Evolutionary conservation across 2,113 vertebrate species (phyloP).

Genomic region (Zootoca vivipara): DNA sequence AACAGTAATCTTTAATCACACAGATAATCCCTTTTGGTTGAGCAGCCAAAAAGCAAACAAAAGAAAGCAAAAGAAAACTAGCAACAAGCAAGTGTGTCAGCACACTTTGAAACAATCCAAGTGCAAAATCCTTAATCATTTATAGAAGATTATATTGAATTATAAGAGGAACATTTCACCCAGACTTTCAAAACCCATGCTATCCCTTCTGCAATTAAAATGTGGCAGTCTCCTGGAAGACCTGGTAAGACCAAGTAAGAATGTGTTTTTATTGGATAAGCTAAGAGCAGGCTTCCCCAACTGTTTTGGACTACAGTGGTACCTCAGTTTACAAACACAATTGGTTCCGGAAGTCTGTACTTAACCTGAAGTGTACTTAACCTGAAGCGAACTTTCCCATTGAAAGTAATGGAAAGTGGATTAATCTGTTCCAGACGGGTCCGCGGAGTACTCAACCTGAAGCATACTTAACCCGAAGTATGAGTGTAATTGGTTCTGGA

Average conservation of each 20-base stretch:
- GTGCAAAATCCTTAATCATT: not conserved
- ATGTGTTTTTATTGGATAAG: not conserved
- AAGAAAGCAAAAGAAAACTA: not conserved
- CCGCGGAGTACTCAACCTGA: no score
- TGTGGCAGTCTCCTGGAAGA: not conserved
- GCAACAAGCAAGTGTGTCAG: not conserved
- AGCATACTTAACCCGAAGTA: no score
- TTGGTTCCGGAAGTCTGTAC: no score
- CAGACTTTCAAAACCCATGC: not conserved
- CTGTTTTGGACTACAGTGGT: not conserved
- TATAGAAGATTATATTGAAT: not conserved
- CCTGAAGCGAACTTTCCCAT: no score
- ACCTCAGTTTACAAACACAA: no score
- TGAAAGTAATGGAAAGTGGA: no score
- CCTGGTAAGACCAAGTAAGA: not conserved
- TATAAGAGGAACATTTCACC: not conserved
- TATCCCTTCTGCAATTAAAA: not conserved
- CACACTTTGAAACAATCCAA: not conserved
- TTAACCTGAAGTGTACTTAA: no score
- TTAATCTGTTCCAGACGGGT: no score
- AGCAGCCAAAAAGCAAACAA: slow-evolving; percentile 51
- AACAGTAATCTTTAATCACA: slow-evolving; percentile 53
- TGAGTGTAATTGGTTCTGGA: no score
- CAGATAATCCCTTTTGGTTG: slow-evolving; percentile 44
- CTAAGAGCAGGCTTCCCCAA: no score